Base-by-base conservation (phyloP, 1,140 invertebrate genomes). In the Heliconius hermathena region DNA sequence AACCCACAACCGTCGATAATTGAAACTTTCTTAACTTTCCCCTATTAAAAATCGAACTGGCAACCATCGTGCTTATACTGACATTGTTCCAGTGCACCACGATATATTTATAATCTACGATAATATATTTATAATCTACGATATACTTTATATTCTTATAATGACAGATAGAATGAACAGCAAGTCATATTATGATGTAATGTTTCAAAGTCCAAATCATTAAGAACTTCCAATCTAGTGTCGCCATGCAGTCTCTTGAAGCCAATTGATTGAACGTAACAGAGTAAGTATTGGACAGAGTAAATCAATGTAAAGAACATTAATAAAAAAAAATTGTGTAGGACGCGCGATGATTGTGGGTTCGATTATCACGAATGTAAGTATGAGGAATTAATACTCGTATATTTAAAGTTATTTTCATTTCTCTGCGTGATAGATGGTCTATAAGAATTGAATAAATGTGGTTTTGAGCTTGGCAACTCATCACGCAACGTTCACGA, bases 201-300 rank as follows among this genome's bases (percentile, higher is more conserved):
- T 33, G 78, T n/a, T 77, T 41, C 60, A 74, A 80, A 82, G 81
- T 77, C 73, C 71, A 79, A 60, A 74, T 60, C 11, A 36, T 71
- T 41, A 72, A 72, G 80, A 73, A 71, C 54, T 75, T 22, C 41
- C 80, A 81, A 81, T 77, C 54, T 81, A 77, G 66, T 70, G 81
- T 82, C 81, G 81, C 81, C 81, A 80, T 66, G 81, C 81, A 79
- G 81, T 82, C 81, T 82, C 78, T 77, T 75, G 70, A 60, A 57
- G 78, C 49, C 52, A 74, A 75, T 82, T 80, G 36, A 80, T 46
- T 80, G 78, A 52, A 57, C 52, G 71, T 22, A 70, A 71, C 38
- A 82, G 81, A 80, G 72, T 73, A 76, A 11, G 16, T 74, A 5
- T 52, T 18, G 2, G 18, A 52, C 18, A 52, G 49, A 80, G 72